Conservation (phyloP, 2,888 invertebrate species). For the Exephanes ischioxanthus region DNA sequence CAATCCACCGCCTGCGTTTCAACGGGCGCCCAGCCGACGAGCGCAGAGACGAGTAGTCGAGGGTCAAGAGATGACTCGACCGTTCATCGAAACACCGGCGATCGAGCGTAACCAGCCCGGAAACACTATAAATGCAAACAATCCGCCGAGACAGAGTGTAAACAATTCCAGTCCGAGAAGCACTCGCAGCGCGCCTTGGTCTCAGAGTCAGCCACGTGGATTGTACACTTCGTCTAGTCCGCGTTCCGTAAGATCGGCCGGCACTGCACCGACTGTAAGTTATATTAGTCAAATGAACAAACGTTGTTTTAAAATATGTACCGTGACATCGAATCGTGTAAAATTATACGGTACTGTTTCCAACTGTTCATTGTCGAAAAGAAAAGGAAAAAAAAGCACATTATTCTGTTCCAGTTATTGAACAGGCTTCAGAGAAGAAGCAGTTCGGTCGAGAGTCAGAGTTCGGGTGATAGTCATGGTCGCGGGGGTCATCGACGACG, state of each 20-base stretch:
- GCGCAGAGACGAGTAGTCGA: conserved; percentile 90
- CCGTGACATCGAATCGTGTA: no score
- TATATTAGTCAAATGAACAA: conserved; percentile 4
- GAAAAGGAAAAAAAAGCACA: neutral
- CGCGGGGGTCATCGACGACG: conserved; percentile 91
- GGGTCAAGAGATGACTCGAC: conserved; percentile 85
- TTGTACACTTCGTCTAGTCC: conserved; percentile 93
- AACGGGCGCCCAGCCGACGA: conserved; percentile 91
- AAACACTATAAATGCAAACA: conserved; percentile 72
- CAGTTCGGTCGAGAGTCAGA: conserved; percentile 95
- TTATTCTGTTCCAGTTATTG: conserved; percentile 75
- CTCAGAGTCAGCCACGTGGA: conserved; percentile 91
- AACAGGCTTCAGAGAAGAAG: conserved; percentile 87
- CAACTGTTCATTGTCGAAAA: neutral
- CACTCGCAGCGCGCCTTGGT: conserved; percentile 93
- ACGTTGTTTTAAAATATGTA: neutral
- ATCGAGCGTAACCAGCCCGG: conserved; percentile 73
- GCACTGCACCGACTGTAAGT: conserved; percentile 83
- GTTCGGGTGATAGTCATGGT: conserved; percentile 91
- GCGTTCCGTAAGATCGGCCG: conserved; percentile 92
- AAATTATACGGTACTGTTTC: neutral
- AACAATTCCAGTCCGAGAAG: conserved; percentile 88
- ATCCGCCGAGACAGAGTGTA: conserved; percentile 73
- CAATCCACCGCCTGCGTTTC: conserved; percentile 90
- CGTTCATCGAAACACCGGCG: conserved; percentile 80